Percentiles rank a stretch among this genome's conserved stretches.
These are phyloP conservation scores for Sebastes nivosus DNA, from an alignment of 2,797 vertebrate genomes.

Conservation along the genomic window DNA sequence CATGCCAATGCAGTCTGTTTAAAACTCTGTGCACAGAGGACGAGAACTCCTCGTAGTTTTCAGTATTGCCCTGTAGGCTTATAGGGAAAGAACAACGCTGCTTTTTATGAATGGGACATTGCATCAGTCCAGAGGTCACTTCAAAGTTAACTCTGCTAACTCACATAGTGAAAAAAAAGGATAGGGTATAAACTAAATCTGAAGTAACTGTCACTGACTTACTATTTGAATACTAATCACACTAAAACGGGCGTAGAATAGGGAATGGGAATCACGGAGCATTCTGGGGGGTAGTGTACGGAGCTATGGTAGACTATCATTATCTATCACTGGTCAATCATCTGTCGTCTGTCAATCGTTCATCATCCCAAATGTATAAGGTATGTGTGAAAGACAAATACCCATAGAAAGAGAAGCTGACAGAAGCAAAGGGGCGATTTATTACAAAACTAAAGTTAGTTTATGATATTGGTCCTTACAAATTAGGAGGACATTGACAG, in stretches of 20 bases:
- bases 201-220: background rate
- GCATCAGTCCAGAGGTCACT: conserved; percentile 33
- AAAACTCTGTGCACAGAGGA: conserved; percentile 46
- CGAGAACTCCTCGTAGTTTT: conserved; percentile 8
- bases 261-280: no score
- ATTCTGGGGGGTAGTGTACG: no score
- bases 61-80: conserved; percentile 25
- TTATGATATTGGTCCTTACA: no score
- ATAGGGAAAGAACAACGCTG: conserved; percentile 20
- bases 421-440: no score
- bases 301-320: no score
- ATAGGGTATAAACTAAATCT: background rate
- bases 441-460: no score
- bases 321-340: no score
- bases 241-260: background rate
- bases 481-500: no score
- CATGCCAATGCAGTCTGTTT: conserved; percentile 41
- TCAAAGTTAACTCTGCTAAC: conserved; percentile 32
- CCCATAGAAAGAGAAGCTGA: no score
- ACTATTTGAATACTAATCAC: background rate
- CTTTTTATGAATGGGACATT: conserved; percentile 32
- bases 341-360: no score
- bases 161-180: background rate
- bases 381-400: no score
- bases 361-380: no score